Conservation (phyloP, 2,797 vertebrate genomes). For the Chanos chanos region DNA sequence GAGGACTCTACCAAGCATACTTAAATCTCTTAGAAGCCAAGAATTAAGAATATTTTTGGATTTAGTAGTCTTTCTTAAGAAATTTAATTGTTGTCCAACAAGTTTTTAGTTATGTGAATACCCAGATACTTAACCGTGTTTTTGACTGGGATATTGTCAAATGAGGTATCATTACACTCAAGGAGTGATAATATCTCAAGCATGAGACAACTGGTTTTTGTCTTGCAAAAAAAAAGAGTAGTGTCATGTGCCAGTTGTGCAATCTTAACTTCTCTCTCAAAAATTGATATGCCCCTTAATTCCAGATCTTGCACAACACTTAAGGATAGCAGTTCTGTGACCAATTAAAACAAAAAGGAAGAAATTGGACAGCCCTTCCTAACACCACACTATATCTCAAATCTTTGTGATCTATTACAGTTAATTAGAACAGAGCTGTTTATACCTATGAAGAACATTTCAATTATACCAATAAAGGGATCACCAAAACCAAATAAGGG, state of each 20-base stretch:
- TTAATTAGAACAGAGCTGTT: neutral
- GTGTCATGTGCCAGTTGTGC: neutral
- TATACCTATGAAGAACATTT: neutral
- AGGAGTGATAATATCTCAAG: neutral
- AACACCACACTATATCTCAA: neutral
- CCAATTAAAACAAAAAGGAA: neutral
- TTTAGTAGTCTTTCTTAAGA: neutral
- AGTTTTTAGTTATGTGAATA: neutral
- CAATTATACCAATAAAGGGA: neutral
- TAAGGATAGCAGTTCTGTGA: neutral
- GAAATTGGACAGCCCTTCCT: too few species aligned
- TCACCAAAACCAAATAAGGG: neutral
- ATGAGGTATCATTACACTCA: neutral
- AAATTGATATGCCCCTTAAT: neutral
- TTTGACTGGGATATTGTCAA: neutral
- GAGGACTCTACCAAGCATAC: too few species aligned
- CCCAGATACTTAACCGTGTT: neutral
- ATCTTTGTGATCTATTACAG: neutral
- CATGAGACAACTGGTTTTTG: neutral
- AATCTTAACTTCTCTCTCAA: neutral
- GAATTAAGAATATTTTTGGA: too few species aligned
- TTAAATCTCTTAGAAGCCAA: too few species aligned
- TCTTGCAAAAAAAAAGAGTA: neutral
- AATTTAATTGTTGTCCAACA: neutral
- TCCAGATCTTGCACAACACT: neutral